Base-by-base conservation (phyloP, 2,888 invertebrate species). In the Lymantria monacha region DNA sequence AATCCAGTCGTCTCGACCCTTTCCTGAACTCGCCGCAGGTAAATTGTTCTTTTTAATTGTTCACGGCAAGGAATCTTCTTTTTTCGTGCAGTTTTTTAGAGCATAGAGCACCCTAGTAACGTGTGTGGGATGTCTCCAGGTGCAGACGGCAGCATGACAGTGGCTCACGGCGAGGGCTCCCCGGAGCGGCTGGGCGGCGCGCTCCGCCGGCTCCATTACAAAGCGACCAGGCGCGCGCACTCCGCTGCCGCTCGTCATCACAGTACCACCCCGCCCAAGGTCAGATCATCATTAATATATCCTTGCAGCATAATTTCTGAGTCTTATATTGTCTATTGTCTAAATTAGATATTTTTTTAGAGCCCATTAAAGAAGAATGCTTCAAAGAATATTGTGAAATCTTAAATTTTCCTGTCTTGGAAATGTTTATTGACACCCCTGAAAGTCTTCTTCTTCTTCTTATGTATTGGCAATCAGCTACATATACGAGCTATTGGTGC, bases 181-280 rank as follows among this genome's bases (percentile, higher is more conserved):
- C 88, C 87, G 40, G 91, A 90, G 81, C 82, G 87, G 69, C 80
- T 87, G 67, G 92, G 88, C 68, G 92, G 91, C 70, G 94, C 94
- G 60, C 91, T 94, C 51, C 92, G 94, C 47, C 87, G 94, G 53
- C 92, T 94, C 42, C 94, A 94, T 84, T 94, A 94, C 85, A 93
- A 93, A 77, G 93, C 94, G 42, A 94, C 94, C 61, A 79, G 94
- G 63, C 83, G 89, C 40, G 87, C 89, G 42, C 89, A 87, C 69
- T 85, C 87, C 56, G 86, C 87, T 51, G 81, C 84, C 52, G 84
- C 85, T 15, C 53, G 85, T 0, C 89, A 86, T 57, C 85, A 83
- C 53, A 59, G 44, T 42, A 59, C 11, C 43, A 72, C 74, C 0
- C 74, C 73, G 1, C 83, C 86, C 22, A 89, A 88, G 88, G 89